Percentiles rank a stretch among this genome's conserved stretches.
Conservation (phyloP, 1,140 invertebrate genomes). For the Melitaea cinxia region DNA sequence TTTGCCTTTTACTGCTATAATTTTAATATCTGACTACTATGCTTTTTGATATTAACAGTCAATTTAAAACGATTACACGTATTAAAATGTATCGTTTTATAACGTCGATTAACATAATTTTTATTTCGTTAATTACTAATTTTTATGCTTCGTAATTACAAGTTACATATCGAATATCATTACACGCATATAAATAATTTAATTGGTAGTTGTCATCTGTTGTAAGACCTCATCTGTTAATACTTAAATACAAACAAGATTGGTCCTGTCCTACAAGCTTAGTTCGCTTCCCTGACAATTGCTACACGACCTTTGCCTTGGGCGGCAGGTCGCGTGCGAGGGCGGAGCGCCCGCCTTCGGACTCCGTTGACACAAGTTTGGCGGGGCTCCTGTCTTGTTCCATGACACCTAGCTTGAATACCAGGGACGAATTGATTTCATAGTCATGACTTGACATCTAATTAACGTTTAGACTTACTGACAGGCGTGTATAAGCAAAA, state of each 20-base stretch:
- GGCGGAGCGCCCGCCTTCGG: conserved; percentile 52
- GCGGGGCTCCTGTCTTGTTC: conserved; percentile 42
- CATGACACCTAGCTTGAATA: conserved; percentile 23
- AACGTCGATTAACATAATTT: not conserved
- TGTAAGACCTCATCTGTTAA: no score
- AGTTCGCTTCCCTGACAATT: conserved; percentile 10
- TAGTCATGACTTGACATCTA: not conserved
- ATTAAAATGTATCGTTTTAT: not conserved
- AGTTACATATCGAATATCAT: no score
- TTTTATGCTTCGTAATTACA: no score
- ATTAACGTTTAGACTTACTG: no score
- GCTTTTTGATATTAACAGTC: conserved; percentile 8
- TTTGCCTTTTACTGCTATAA: conserved; percentile 15
- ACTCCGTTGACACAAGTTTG: conserved; percentile 53
- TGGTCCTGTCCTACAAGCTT: no score
- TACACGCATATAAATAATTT: no score
- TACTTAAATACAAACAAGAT: no score
- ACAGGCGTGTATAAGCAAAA: no score
- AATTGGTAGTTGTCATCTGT: no score
- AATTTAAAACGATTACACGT: conserved; percentile 6
- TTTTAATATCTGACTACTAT: conserved; percentile 10
- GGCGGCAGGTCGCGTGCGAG: conserved; percentile 38
- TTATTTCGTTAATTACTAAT: not conserved
- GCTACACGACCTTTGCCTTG: conserved; percentile 12
- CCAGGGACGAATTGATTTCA: not conserved